These are phyloP conservation scores for Siphonodentalium dalli DNA, from an alignment of 2,888 invertebrate genomes.

Conservation along the genomic window DNA sequence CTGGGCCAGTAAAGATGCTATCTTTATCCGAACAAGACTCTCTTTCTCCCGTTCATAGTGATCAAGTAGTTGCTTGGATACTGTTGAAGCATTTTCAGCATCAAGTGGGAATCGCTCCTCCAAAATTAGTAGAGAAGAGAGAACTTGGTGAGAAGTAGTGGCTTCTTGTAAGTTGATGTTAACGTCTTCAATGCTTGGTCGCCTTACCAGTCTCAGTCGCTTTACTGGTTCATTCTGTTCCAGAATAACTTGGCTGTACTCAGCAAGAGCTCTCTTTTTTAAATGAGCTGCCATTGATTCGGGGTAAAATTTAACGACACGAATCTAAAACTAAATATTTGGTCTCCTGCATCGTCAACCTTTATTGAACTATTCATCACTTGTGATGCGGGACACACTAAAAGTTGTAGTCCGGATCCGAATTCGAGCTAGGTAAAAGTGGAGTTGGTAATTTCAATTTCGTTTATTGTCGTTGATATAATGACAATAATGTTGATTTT, in stretches of 20 bases:
- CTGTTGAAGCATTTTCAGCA: constrained; percentile 74
- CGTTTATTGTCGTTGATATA: no score
- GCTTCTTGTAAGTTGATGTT: constrained; percentile 45
- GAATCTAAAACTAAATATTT: no score
- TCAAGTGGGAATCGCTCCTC: constrained; percentile 40
- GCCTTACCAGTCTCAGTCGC: constrained; percentile 72
- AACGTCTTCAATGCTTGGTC: constrained; percentile 37
- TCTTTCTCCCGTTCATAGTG: constrained; percentile 81
- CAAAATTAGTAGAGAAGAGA: constrained; percentile 46
- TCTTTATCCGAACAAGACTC: constrained; percentile 81
- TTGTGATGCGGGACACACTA: no score
- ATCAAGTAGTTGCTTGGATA: constrained; percentile 77
- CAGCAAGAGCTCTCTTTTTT: constrained; percentile 80
- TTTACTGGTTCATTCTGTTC: constrained; percentile 71
- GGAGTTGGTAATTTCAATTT: no score
- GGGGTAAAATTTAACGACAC: no score
- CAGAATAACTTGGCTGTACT: constrained; percentile 77
- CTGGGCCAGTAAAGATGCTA: constrained; percentile 78
- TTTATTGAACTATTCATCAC: no score
- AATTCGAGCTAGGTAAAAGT: no score
- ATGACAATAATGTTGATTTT: no score
- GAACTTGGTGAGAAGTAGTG: constrained; percentile 43
- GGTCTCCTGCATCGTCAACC: no score
- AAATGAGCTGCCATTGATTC: constrained; percentile 82
- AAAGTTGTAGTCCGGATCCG: no score